A percentile compares a stretch with the other conserved stretches of the same genome.
Evolutionary conservation across 2,888 invertebrate species (phyloP).

Genomic region (Phortica magna): DNA sequence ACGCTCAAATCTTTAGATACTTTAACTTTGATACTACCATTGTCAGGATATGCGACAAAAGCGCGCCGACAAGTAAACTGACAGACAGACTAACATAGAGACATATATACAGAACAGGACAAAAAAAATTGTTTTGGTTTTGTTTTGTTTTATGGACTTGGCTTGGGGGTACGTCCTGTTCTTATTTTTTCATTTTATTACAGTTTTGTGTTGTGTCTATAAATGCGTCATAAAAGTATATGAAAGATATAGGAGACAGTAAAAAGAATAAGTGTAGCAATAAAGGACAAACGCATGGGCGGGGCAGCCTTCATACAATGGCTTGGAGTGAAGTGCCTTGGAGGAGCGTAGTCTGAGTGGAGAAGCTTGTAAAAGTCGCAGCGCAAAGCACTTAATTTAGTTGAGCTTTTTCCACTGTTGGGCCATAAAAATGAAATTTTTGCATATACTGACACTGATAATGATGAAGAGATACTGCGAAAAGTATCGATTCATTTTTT

Average conservation of each 20-base stretch:
- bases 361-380: not conserved
- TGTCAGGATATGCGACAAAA: slow-evolving; percentile 24
- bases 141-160: slow-evolving; percentile 9
- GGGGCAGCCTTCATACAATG: not conserved
- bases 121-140: slow-evolving; percentile 23
- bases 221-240: slow-evolving; percentile 24
- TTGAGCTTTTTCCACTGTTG: not conserved
- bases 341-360: too few relatives aligned
- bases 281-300: not conserved
- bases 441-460: not conserved
- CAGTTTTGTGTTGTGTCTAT: slow-evolving; percentile 24
- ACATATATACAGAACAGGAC: not conserved
- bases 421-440: not conserved
- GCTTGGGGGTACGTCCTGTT: not conserved
- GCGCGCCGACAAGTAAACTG: not conserved
- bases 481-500: not conserved
- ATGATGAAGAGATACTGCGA: not conserved
- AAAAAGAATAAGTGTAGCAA: not conserved
- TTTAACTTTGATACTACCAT: slow-evolving; percentile 15
- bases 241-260: not conserved
- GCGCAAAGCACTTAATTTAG: not conserved
- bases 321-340: not conserved
- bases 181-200: slow-evolving; percentile 25
- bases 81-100: not conserved
- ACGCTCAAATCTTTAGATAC: slow-evolving; percentile 15